Percentiles rank a stretch among this genome's conserved stretches.
phyloP scores from a whole-genome alignment of 2,113 vertebrate genomes.

The Boulengeromyrus knoepffleri region DNA sequence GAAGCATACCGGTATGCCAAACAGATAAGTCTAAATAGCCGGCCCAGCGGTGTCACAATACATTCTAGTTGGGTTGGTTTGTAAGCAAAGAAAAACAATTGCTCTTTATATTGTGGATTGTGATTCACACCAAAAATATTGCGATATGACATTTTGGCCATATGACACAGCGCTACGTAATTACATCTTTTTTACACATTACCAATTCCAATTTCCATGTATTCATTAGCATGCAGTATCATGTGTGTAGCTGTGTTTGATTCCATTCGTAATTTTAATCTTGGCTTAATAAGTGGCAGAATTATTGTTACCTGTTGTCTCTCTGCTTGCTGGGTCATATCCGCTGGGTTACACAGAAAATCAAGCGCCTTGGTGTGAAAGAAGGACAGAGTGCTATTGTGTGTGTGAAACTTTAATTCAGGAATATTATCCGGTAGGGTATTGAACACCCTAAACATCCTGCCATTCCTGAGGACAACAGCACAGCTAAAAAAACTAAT shows the following conservation, averaged over 20 bases:
- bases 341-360: constrained; percentile 24
- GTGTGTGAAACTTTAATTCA: background rate
- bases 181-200: background rate
- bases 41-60: background rate
- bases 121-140: background rate
- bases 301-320: constrained; percentile 20
- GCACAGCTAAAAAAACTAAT: background rate
- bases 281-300: background rate
- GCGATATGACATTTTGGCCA: background rate
- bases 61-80: background rate
- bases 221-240: background rate
- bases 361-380: constrained; percentile 11
- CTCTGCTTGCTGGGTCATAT: constrained; percentile 16
- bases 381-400: background rate
- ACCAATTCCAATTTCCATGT: background rate
- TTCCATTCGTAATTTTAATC: background rate
- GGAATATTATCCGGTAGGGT: background rate
- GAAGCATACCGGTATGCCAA: background rate
- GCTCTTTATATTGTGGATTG: background rate
- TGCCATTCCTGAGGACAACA: background rate
- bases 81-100: background rate
- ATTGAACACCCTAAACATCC: background rate
- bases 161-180: background rate
- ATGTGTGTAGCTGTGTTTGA: background rate
- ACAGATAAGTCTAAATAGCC: background rate